These are phyloP conservation scores for Alexandromys fortis DNA, from an alignment of 2,113 vertebrate genomes.

Conservation along the genomic window DNA sequence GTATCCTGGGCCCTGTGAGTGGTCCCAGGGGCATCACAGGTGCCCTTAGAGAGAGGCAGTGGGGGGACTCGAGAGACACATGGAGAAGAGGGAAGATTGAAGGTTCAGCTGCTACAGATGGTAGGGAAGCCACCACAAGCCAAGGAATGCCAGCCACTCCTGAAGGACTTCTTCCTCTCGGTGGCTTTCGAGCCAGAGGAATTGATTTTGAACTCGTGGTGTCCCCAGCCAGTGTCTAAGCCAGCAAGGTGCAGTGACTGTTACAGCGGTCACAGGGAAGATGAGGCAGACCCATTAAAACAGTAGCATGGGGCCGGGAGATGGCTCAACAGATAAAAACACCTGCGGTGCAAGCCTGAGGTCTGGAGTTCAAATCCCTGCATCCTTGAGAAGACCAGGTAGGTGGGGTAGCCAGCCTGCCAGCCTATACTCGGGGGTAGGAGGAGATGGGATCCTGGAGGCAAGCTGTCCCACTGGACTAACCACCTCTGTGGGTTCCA, in stretches of 20 bases:
- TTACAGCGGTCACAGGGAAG: accelerated
- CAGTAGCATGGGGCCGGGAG: background rate
- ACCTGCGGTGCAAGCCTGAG: background rate
- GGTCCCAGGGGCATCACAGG: accelerated
- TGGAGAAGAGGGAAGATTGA: no score
- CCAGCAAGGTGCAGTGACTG: no score
- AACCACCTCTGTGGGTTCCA: background rate
- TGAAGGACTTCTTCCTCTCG: accelerated
- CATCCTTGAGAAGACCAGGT: background rate
- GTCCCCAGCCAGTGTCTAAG: no score
- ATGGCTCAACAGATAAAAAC: background rate
- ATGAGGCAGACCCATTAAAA: background rate
- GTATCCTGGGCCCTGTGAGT: background rate
- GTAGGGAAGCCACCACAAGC: background rate
- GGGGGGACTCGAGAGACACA: background rate
- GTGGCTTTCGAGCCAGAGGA: background rate
- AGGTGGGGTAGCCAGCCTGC: background rate
- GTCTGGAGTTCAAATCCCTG: background rate
- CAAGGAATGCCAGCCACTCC: accelerated
- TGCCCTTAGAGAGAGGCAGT: background rate
- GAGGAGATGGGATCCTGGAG: no score
- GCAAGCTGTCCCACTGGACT: background rate
- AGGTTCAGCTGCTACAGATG: background rate
- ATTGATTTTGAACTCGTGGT: background rate
- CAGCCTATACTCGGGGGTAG: background rate